A percentile compares a stretch with the other conserved stretches of the same genome.
Conservation (phyloP, 2,888 invertebrate species). For the Nephrocerus scutellatus region DNA sequence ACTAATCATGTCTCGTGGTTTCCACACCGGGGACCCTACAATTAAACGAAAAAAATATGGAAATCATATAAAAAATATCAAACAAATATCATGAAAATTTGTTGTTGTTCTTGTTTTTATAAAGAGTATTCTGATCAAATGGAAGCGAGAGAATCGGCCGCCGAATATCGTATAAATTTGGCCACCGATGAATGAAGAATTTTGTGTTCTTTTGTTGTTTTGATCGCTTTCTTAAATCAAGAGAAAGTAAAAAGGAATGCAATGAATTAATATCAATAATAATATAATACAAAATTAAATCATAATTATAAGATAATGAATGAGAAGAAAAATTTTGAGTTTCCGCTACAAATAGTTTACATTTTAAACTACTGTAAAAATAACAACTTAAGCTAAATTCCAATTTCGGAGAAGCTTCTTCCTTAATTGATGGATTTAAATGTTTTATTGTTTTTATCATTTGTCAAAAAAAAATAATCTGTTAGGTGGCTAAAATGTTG, state of each 20-base stretch:
- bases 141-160: too few relatives aligned
- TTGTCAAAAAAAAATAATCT: conserved; percentile 24
- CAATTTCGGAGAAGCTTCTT: too few relatives aligned
- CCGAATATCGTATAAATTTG: too few relatives aligned
- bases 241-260: conserved; percentile 22
- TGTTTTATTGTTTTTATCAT: conserved; percentile 12
- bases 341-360: too few relatives aligned
- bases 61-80: conserved; percentile 48
- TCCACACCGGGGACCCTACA: conserved; percentile 97
- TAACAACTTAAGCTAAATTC: too few relatives aligned
- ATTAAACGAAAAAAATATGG: conserved; percentile 53
- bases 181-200: too few relatives aligned
- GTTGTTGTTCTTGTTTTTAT: conserved; percentile 22
- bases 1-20: conserved; percentile 81
- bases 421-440: too few relatives aligned
- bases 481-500: conserved; percentile 43
- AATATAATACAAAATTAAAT: conserved; percentile 2
- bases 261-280: conserved; percentile 5
- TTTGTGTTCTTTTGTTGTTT: conserved; percentile 17
- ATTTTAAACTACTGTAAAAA: too few relatives aligned
- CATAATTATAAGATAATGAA: conserved; percentile 6
- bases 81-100: conserved; percentile 40
- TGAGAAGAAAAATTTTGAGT: too few relatives aligned
- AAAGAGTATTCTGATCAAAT: too few relatives aligned
- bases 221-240: conserved; percentile 15